Evolutionary conservation across 2,113 vertebrate species (phyloP), one percentile per base, ranked within the genome.

Genomic region (Deroptyus accipitrinus): DNA sequence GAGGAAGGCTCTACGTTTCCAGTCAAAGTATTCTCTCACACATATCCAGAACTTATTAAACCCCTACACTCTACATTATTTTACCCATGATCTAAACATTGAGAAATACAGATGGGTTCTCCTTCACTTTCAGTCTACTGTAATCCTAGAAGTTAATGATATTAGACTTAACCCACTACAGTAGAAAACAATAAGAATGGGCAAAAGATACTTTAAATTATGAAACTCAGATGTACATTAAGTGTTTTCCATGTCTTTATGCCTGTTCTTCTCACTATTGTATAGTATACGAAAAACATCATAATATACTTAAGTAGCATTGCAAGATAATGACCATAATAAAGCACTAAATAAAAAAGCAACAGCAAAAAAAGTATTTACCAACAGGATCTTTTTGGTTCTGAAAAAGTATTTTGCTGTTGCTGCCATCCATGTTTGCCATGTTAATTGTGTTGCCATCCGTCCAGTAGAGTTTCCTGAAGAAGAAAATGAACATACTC

Each of bases 371-470:
- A 57, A 8, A 2, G 10, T 94, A 98, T 98, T 98, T 98, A 99
- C 99, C 99, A 94, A 99, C 97, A 90, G 99, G 99, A 83, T 99
- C 99, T 94, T 98, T 99, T 92, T 99, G 99, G 95, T 99, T 99
- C 96, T 99, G 99, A 95, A 99, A 99, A 46, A 99, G 99, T 91
- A 99, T 99, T 97, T 99, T 99, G 98, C 98, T 99, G 97, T 99
- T 99, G 96, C 99, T 99, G 68, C 99, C 99, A 85, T 99, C 99
- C 99, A 99, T 99, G 97, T 99, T 99, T 91, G 99, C 99, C 98
- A 99, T 98, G 96, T 99, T 99, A 96, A 99, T 99, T 61, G 99
- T 99, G 96, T 99, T 99, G 30, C 99, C 99, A 97, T 99, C 99
- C 2, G 98, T 99, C 99, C 99, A 99, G 93, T 99, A 99, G 24